Evolutionary conservation across 2,797 vertebrate genomes (phyloP), one percentile per base, ranked within the genome.

Genomic region (Brotula barbata): DNA sequence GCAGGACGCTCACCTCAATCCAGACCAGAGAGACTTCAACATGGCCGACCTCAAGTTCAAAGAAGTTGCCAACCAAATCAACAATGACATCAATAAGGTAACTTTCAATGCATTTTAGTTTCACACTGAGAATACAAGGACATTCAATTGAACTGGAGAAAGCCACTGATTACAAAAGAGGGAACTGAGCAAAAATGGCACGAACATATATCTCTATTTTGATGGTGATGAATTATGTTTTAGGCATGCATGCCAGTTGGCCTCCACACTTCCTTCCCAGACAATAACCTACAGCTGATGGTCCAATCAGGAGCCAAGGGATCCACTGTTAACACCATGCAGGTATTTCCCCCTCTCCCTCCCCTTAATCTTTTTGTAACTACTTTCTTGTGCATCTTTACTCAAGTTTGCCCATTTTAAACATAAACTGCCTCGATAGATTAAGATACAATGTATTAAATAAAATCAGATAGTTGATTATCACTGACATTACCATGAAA

Each of bases 211-310:
- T n/a, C n/a, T n/a, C n/a, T n/a, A n/a, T n/a, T n/a, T n/a, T 42
- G 17, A 9, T 42, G 13, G 15, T 45, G 20, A 21, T 21, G 19
- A 21, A 7, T 22, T 15, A 2, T 21, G 12, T 63, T 6, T 71
- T 52, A 99, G 97, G 95, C 94, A 2, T 97, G 96, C 59, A 98
- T 99, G 96, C 96, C 96, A 0, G 69, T 94, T 0, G 97, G 97
- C 40, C 94, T 99, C 52, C 93, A 98, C 77, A 92, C 93, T 21
- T 88, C 88, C 20, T 99, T 99, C 81, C 97, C 97, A 9, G 94
- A 97, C 66, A 99, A 99, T 89, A 98, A 96, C 86, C 91, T 99
- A 47, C 97, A 99, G 80, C 82, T 99, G 84, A 99, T 99, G 97
- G 96, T 99, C 15, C 96, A 95, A 61, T 99, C 97, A 3, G 97